Percentiles rank a stretch among this genome's conserved stretches.
Evolutionary conservation across 2,113 vertebrate genomes (phyloP).

Genomic region (Nothocercus nigrocapillus): DNA sequence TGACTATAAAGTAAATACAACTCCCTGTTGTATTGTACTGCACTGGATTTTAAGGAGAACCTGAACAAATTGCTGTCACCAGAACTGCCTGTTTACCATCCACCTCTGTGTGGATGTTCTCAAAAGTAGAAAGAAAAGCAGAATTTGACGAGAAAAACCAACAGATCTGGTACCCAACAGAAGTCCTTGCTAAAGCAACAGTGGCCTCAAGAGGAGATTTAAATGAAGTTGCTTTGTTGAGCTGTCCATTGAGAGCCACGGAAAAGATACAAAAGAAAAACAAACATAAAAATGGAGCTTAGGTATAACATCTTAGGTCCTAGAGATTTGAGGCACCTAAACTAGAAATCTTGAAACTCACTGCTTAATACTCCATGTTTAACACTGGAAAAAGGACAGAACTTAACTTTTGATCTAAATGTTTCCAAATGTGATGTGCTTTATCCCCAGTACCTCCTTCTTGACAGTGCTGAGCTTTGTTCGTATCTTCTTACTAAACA

Average conservation of each 20-base stretch:
- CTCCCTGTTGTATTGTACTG: accelerated
- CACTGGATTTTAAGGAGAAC: neutral
- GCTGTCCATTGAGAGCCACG: neutral
- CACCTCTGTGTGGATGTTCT: neutral
- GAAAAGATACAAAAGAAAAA: neutral
- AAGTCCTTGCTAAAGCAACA: neutral
- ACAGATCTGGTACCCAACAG: neutral
- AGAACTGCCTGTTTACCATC: neutral
- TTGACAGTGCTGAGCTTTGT: neutral
- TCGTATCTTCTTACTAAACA: neutral
- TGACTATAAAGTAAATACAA: neutral
- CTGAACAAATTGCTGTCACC: neutral
- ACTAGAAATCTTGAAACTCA: neutral
- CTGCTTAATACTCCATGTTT: neutral
- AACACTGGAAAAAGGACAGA: neutral
- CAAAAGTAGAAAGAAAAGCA: neutral
- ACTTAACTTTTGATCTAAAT: neutral
- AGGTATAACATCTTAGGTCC: too few relatives aligned
- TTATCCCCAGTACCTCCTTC: neutral
- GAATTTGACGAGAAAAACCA: neutral
- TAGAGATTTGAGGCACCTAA: neutral
- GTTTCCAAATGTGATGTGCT: neutral
- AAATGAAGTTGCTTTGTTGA: neutral
- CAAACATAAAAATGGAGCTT: neutral
- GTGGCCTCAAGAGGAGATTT: accelerated